Evolutionary conservation across 1,140 invertebrate genomes (phyloP), one percentile per base, ranked within the genome.

Genomic region (Halyomorpha halys): DNA sequence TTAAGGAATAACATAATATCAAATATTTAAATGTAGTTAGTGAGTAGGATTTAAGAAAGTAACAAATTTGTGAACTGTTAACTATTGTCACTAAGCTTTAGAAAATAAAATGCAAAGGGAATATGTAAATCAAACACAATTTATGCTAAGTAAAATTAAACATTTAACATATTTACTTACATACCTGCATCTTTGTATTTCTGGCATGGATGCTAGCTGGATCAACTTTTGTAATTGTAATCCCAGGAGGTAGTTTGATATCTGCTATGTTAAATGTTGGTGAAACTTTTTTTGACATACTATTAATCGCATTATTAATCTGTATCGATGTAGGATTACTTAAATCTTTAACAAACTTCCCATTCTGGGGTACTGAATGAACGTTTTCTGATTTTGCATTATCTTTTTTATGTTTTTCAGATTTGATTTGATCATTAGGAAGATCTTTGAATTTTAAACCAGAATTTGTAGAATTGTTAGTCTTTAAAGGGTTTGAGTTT

Each of bases 221-320:
- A 70, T 89, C 85, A 0, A 91, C 87, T 69, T 89, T 84, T 0
- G 89, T 91, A 47, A 91, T 82, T 3, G 89, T 90, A 25, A 91
- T 91, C 8, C 87, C 88, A 9, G 87, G 87, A 2, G 89, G 89
- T 65, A 91, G 74, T 51, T 81, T 82, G 1, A 90, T 72, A 72
- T 86, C 84, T 39, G 86, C 84, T 66, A 89, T 66, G 66, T 69
- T 72, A 60, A 76, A 73, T 25, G 47, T 60, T 1, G 64, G 61
- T 25, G 62, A 62, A 5, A 67, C 49, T 23, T 68, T 59, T 51
- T 69, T 67, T n/a, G 68, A 69, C 47, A 71, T 61, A 18, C 65
- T 63, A 64, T 69, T 71, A 47, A 72, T 67, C 27, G 69, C 71
- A 23, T 72, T 70, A 63, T 70, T 72, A 49, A 72, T 72, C 64